Evolutionary conservation across 2,113 vertebrate species (phyloP), one percentile per base, ranked within the genome.

Genomic region (Odocoileus virginianus): DNA sequence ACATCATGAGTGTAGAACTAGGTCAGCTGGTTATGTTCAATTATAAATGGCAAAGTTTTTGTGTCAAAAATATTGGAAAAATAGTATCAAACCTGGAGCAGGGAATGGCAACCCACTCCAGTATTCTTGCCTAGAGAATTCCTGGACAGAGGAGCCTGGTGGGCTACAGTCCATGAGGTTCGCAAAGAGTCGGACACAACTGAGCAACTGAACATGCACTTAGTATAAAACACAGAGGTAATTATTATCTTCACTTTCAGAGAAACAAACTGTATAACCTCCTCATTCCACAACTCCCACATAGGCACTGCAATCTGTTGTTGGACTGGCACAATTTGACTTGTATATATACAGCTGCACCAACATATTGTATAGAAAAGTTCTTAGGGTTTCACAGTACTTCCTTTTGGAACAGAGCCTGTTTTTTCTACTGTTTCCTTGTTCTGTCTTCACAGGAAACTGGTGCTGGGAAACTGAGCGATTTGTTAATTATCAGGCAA

Each of bases 161-260:
- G 40, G 23, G 40, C 40, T 43, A 43, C 12, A 76, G 40, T 76
- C 6, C 40, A 76, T 27, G 71, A 14, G 23, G 40, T 76, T 43
- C 1, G 0, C 71, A 43, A 76, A 76, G 10, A 76, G 6, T 76
- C 23, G 27, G 23, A 76, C 40, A 76, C 40, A 43, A 27, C 40
- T 76, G 40, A 76, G 40, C 71, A 76, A 43, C 19, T 40, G 36
- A 74, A 74, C 19, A 74, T 0, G 6, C 6, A 76, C 40, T 76
- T 43, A 76, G 12, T 36, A 4, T 91, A 88, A 85, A 97, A 84
- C 40, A 25, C 40, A 91, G 45, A 85, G 43, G 40, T 83, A 50
- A 57, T 89, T 87, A 89, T 55, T 83, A 25, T 84, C 81, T 81
- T 94, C 13, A 89, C n/a, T 96, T 82, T 57, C 40, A 94, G 76